Evolutionary conservation across 2,797 vertebrate species (phyloP).

Genomic region (Streptopelia turtur): DNA sequence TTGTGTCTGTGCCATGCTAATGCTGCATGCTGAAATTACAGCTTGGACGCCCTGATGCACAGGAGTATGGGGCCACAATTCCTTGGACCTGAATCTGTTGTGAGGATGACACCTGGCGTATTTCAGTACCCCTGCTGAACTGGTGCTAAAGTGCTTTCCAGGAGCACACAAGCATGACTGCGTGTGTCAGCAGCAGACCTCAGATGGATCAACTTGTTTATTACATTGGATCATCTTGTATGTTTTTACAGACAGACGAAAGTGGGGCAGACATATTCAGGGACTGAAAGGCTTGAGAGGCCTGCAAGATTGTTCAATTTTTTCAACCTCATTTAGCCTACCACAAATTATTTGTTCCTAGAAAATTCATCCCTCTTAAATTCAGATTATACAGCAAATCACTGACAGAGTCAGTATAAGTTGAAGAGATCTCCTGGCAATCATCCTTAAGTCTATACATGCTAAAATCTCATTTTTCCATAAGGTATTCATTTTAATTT

Average conservation of each 20-base stretch:
- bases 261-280: not conserved
- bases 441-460: not conserved
- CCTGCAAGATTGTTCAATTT: not conserved
- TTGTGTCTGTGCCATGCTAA: not conserved
- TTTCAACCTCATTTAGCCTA: not conserved
- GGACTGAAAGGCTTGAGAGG: not conserved
- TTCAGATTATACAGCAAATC: not conserved
- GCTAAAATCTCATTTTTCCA: not conserved
- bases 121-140: not conserved
- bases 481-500: not conserved
- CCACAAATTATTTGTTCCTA: not conserved
- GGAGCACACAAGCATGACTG: fast-evolving
- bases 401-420: not conserved
- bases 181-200: not conserved
- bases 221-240: not conserved
- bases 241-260: not conserved
- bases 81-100: not conserved
- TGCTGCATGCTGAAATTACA: not conserved
- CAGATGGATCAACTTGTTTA: not conserved
- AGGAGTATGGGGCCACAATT: not conserved
- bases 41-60: not conserved
- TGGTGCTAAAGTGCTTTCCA: not conserved
- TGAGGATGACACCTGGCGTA: not conserved
- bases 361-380: not conserved
- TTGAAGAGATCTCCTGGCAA: not conserved